Evolutionary conservation across 92 coral and sea anemone species (phyloP).

Genomic region (Palythoa grandiflora): DNA sequence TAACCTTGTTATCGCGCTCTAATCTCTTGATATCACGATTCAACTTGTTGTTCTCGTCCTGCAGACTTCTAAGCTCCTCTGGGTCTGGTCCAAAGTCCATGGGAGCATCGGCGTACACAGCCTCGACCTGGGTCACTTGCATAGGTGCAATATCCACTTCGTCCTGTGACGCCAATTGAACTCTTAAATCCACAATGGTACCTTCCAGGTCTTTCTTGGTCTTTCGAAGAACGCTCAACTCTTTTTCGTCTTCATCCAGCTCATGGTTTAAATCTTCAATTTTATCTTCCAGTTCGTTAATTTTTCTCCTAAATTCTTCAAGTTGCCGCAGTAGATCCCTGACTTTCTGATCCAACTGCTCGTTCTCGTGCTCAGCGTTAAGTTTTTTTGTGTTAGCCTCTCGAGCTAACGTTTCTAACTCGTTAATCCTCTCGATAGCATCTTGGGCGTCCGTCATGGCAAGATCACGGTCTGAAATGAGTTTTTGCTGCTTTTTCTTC

Average conservation of each 20-base stretch:
- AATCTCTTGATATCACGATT: conserved; percentile 59
- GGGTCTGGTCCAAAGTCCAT: conserved; percentile 79
- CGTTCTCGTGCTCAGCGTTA: conserved; percentile 76
- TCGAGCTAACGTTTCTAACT: conserved; percentile 70
- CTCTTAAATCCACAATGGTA: conserved; percentile 72
- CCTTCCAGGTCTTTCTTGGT: conserved; percentile 69
- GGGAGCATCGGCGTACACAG: conserved; percentile 71
- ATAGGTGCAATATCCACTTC: conserved; percentile 70
- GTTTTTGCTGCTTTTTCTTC: conserved; percentile 62
- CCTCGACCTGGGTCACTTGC: conserved; percentile 68
- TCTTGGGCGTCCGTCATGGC: conserved; percentile 77
- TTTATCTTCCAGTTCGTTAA: conserved; percentile 70
- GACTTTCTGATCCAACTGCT: conserved; percentile 76
- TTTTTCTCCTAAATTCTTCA: conserved; percentile 57
- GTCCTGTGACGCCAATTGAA: conserved; percentile 74
- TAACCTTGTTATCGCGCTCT: conserved; percentile 66
- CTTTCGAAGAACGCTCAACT: conserved; percentile 70
- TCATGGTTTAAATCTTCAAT: conserved; percentile 74
- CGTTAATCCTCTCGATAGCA: conserved; percentile 67
- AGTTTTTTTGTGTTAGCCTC: conserved; percentile 64
- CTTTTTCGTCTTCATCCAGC: conserved; percentile 75
- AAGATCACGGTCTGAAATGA: conserved; percentile 77
- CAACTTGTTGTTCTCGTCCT: conserved; percentile 72
- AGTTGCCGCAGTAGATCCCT: conserved; percentile 62
- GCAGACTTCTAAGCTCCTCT: conserved; percentile 73